Base-by-base conservation (phyloP, 1,140 invertebrate genomes). In the Onthophagus taurus region DNA sequence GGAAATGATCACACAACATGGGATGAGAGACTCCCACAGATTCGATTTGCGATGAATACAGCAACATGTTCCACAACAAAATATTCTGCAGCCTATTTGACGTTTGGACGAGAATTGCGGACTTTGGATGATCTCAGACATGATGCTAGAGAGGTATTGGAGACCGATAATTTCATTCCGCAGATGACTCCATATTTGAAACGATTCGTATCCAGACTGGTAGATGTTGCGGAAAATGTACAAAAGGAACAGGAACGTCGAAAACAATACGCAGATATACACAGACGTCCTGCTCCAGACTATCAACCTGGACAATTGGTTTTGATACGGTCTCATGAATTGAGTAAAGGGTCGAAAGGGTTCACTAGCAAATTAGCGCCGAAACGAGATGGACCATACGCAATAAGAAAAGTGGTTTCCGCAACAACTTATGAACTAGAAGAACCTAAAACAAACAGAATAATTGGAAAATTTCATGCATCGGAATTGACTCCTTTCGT, bases 21-120 rank as follows among this genome's bases (percentile, higher is more conserved):
- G 65, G 48, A 58, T 24, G 26, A 49, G 9, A 41, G 58, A 44
- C 46, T 68, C 0, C 29, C 41, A 5, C 41, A 51, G 2, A 53
- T 63, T 14, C 42, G 53, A 3, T 62, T 63, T 37, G 60, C 60
- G 0, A 50, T 58, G 26, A 61, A 62, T 41, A 53, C 23, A n/a
- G n/a, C 23, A 26, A 26, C 6, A 26, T 26, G 64, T 47, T 39
- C 52, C 11, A 49, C 54, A 0, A 57, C 63, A 1, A 46, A 54
- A 42, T 45, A 46, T 11, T 58, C 58, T 9, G 62, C 65, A 6
- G 61, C 60, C 2, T 58, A 60, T 13, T 34, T 65, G 3, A 66
- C 54, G 63, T 31, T 53, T n/a, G n/a, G n/a, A n/a, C 62, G 43
- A 33, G 41, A 67, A 12, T 26, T 51, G n/a, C 38, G 53, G 4